These are phyloP conservation scores for Tichodroma muraria DNA, from an alignment of 2,113 vertebrate species.

Conservation along the genomic window DNA sequence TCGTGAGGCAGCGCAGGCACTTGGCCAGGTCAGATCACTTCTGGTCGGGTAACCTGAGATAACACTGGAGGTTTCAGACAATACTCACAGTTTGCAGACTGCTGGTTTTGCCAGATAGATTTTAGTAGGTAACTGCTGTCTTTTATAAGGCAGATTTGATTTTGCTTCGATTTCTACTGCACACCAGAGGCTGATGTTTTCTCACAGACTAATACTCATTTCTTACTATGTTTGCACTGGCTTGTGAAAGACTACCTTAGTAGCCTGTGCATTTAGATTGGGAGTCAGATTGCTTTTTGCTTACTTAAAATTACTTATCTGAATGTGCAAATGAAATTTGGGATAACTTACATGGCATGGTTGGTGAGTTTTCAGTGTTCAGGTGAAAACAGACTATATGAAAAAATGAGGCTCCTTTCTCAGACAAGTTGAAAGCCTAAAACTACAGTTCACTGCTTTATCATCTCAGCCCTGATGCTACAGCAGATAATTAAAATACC, in stretches of 20 bases:
- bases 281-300: not conserved
- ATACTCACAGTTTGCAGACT: not conserved
- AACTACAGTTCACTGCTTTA: not conserved
- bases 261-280: not conserved
- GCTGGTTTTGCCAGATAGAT: not conserved
- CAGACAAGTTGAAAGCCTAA: not conserved
- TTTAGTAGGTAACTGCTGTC: not conserved
- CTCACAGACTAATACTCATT: not conserved
- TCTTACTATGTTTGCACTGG: not conserved
- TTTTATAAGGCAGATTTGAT: not conserved
- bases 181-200: not conserved
- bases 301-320: not conserved
- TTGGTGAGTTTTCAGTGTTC: not conserved
- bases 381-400: not conserved
- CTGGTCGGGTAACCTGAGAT: not conserved
- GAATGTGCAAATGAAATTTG: not conserved
- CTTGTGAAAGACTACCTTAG: not conserved
- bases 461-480: not conserved
- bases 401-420: not conserved
- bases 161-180: not conserved
- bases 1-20: fast-evolving
- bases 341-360: not conserved
- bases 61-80: not conserved
- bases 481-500: not conserved
- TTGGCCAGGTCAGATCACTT: not conserved